phyloP scores from a whole-genome alignment of 2,797 vertebrate species.

The Okamejei kenojei region DNA sequence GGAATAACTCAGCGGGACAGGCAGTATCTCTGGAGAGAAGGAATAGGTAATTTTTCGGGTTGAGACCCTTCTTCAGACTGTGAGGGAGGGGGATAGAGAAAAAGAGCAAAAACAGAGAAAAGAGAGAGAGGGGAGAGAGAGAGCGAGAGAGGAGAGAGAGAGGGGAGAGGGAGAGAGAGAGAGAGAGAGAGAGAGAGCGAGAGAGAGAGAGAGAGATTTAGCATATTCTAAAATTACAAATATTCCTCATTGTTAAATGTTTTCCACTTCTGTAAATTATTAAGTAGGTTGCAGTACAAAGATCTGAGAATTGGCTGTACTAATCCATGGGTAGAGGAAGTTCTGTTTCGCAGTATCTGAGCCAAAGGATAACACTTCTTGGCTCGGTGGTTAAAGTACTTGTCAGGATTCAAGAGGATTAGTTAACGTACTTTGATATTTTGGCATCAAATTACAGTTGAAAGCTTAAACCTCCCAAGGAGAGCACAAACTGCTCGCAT shows the following conservation, averaged over 20 bases:
- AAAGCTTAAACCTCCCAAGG: neutral
- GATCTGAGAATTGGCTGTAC: neutral
- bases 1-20: too few species aligned
- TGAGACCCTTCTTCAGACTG: too few species aligned
- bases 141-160: too few species aligned
- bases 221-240: neutral
- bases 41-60: too few species aligned
- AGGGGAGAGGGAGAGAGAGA: too few species aligned
- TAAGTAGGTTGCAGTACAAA: neutral
- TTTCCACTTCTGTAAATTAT: neutral
- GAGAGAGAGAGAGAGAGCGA: too few species aligned
- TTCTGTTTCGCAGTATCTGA: neutral
- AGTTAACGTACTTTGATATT: conserved; percentile 9
- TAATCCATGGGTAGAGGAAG: neutral
- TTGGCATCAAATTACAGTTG: neutral
- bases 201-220: neutral
- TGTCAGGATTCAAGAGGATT: conserved; percentile 20
- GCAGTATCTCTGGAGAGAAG: too few species aligned
- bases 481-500: neutral
- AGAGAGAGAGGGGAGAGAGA: too few species aligned
- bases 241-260: neutral
- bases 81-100: too few species aligned
- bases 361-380: neutral
- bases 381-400: neutral
- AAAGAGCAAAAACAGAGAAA: too few species aligned